Evolutionary conservation across 2,113 vertebrate species (phyloP), one percentile per base, ranked within the genome.

Genomic region (Arenaria interpres): DNA sequence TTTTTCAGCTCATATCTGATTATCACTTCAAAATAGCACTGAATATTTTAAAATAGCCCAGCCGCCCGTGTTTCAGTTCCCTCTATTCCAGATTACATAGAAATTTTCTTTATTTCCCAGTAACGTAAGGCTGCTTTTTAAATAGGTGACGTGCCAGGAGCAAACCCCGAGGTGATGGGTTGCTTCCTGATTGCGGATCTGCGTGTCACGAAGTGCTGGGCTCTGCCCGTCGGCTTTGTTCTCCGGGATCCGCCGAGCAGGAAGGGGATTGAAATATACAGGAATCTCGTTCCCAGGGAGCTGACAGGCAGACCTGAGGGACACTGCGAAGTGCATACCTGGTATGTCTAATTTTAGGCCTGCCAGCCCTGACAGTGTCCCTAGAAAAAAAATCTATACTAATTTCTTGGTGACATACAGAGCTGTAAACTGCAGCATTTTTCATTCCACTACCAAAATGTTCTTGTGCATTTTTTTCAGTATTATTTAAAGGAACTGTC

Each of bases 281-380:
- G 95, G 96, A 97, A 51, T 96, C 91, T 72, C 69, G 83, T 97
- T 97, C 96, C 95, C 93, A 50, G 83, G 91, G 75, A 95, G 91
- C 95, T 97, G 96, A 97, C 97, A 97, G 97, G 93, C 96, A 93
- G 96, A 89, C 97, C 94, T 94, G 57, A 91, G 97, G 96, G 97
- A 98, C 92, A 54, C 27, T 21, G 67, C 6, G 67, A 93, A 97
- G 95, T 91, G 77, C 74, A 74, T 97, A 97, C 97, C 97, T 97
- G 95, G 94, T 94, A 92, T 67, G 94, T 96, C 93, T 97, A 96
- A 98, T 98, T 97, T 96, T 97, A 97, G 96, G 93, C 92, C 95
- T 97, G 94, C 96, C 97, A 97, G 88, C 88, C 80, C 85, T 97
- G 96, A 92, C 97, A 96, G 91, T 95, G 74, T 89, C 94, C 96